These are phyloP conservation scores for Nematostella vectensis DNA, from an alignment of 92 coral and sea anemone genomes.

Conservation along the genomic window DNA sequence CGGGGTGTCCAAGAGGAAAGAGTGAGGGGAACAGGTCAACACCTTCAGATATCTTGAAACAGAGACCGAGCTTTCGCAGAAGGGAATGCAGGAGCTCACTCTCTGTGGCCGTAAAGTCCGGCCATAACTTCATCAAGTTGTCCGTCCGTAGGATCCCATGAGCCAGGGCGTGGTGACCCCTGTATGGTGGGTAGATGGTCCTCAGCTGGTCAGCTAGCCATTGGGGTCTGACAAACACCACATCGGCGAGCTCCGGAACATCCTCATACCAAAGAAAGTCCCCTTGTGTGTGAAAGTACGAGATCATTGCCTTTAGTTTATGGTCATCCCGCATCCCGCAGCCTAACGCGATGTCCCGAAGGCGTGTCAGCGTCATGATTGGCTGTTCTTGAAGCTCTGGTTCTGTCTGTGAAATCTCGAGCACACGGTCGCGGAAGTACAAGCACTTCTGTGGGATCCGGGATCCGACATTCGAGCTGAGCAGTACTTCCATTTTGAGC, in stretches of 20 bases:
- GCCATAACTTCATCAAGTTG: slow-evolving; percentile 62
- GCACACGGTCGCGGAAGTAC: slow-evolving; percentile 68
- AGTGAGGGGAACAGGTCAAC: slow-evolving; percentile 64
- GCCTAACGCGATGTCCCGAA: slow-evolving; percentile 71
- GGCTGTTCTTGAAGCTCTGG: slow-evolving; percentile 60
- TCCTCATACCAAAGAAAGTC: slow-evolving; percentile 87
- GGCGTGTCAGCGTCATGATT: slow-evolving; percentile 43
- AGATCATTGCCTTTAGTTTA: slow-evolving; percentile 69
- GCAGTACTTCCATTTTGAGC: slow-evolving; percentile 57
- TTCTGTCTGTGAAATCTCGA: slow-evolving; percentile 57
- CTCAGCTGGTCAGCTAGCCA: slow-evolving; percentile 69
- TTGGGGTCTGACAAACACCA: slow-evolving; percentile 58
- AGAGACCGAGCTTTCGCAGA: slow-evolving; percentile 58
- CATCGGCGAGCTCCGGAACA: slow-evolving; percentile 55
- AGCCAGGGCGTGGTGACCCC: slow-evolving; percentile 40
- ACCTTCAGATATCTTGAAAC: slow-evolving; percentile 50
- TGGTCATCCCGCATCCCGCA: slow-evolving; percentile 80
- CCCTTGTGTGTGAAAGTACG: slow-evolving; percentile 83
- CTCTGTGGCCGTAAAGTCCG: slow-evolving; percentile 32
- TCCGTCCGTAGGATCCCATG: slow-evolving; percentile 55
- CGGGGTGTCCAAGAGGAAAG: slow-evolving; percentile 62
- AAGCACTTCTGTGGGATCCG: slow-evolving; percentile 86
- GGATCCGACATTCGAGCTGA: slow-evolving; percentile 56
- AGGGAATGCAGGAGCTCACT: slow-evolving; percentile 38
- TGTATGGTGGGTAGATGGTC: slow-evolving; percentile 35